phyloP scores from a whole-genome alignment of 2,113 vertebrate species.

The Tricholaema leucomelas region DNA sequence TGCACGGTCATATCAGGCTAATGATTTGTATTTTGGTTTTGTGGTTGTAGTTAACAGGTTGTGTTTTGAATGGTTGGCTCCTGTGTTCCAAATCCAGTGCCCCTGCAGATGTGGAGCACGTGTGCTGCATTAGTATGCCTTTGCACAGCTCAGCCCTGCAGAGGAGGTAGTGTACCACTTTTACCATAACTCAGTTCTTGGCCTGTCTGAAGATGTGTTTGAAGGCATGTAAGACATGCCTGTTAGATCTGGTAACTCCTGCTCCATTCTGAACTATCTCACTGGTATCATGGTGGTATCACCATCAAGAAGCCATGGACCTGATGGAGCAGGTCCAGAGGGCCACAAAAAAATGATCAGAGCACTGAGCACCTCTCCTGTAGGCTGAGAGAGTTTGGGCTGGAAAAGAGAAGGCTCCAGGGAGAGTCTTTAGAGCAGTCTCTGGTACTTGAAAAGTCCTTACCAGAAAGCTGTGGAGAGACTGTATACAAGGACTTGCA shows the following conservation, averaged over 20 bases:
- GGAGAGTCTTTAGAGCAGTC: no score
- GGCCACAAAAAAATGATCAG: no score
- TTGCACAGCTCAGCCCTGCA: background rate
- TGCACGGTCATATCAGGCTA: background rate
- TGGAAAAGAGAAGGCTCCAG: no score
- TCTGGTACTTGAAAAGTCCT: no score
- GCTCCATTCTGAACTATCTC: background rate
- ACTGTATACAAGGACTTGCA: no score
- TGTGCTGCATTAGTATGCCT: background rate
- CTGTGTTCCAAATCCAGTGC: rapidly evolving
- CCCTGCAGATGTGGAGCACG: background rate
- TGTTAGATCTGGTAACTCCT: background rate
- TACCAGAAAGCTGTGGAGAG: no score
- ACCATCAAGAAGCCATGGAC: no score
- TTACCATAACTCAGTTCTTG: background rate
- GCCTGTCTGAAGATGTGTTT: background rate
- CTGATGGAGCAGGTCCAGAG: no score
- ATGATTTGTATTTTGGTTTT: no score
- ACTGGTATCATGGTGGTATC: no score
- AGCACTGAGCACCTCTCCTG: no score
- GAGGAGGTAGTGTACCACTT: background rate
- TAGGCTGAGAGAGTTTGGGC: no score
- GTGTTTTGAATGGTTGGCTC: background rate
- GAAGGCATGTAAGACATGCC: rapidly evolving
- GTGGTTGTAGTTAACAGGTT: background rate